phyloP scores from a whole-genome alignment of 2,113 vertebrate species.

The Labeo catla region DNA sequence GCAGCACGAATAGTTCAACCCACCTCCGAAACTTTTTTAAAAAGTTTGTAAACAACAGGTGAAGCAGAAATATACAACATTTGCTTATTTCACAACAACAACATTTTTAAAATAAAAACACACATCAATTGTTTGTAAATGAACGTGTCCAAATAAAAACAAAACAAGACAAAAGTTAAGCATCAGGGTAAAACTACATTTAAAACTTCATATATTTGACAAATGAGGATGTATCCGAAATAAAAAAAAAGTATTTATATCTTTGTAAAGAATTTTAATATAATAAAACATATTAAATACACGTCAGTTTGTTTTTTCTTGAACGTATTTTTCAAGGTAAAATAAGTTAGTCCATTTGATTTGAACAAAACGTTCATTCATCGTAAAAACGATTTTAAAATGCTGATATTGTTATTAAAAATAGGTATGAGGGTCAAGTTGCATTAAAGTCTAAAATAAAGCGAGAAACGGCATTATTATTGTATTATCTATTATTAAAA shows the following conservation, averaged over 20 bases:
- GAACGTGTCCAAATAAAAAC: not conserved
- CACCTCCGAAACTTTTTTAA: slow-evolving; percentile 53
- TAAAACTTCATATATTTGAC: not conserved
- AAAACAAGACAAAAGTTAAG: not conserved
- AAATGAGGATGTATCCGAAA: not conserved
- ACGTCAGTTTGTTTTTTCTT: no score
- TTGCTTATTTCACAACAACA: not conserved
- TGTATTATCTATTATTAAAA: not conserved
- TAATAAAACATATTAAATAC: no score
- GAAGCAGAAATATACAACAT: slow-evolving; percentile 29
- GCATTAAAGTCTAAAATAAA: not conserved
- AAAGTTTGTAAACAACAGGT: slow-evolving; percentile 66
- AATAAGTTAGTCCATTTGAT: not conserved
- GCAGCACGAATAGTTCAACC: slow-evolving; percentile 57
- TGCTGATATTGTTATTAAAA: no score
- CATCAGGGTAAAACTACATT: not conserved
- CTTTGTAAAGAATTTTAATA: no score
- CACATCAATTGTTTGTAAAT: not conserved
- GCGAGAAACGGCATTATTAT: not conserved
- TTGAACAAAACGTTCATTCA: not conserved
- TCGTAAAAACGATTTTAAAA: not conserved
- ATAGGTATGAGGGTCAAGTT: no score
- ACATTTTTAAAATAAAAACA: not conserved
- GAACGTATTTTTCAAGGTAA: not conserved
- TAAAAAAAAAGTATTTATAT: no score